Base-by-base conservation (phyloP, 2,888 invertebrate genomes). In the Falcaria lacertinaria region DNA sequence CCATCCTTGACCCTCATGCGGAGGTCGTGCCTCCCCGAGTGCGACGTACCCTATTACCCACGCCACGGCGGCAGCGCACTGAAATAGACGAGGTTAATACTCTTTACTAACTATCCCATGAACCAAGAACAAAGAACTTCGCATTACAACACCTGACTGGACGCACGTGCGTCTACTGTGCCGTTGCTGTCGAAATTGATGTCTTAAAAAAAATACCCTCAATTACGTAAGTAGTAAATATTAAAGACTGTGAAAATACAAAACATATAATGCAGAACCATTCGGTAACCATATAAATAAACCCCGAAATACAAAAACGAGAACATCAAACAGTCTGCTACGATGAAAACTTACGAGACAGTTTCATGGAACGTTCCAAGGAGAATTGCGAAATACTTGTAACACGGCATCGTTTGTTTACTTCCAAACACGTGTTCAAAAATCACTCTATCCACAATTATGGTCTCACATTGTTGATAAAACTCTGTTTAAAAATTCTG, bases 11-110 rank as follows among this genome's bases (percentile, higher is more conserved):
- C 74, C 66, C 52, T 60, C 42, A 55, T 54, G 53, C 51, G 43
- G 69, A 74, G 75, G 74, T 71, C 71, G 64, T 68, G 52, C 62
- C 61, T 65, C 63, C 64, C 67, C 57, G 72, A 75, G 84, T 73
- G 59, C 84, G 69, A 62, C 76, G 83, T 77, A 81, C 83, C 78
- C 79, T 69, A 64, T 69, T 76, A 73, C 79, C 80, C 74, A 82
- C 82, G 76, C 76, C 50, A 69, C 52, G 53, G 19, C 19, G 19
- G 69, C 52, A 52, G 19, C 19, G 19, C 19, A 73, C 78, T 73
- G 68, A 86, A 86, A 86, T 86, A 86, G 83, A 80, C 57, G 74
- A 81, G 82, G 80, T 84, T 68, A 80, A 71, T 69, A 82, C 69
- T 65, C 80, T 64, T 59, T 50, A 53, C 52, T 50, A 63, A 61